Evolutionary conservation across 2,797 vertebrate genomes (phyloP).

Genomic region (Protonibea diacanthus): DNA sequence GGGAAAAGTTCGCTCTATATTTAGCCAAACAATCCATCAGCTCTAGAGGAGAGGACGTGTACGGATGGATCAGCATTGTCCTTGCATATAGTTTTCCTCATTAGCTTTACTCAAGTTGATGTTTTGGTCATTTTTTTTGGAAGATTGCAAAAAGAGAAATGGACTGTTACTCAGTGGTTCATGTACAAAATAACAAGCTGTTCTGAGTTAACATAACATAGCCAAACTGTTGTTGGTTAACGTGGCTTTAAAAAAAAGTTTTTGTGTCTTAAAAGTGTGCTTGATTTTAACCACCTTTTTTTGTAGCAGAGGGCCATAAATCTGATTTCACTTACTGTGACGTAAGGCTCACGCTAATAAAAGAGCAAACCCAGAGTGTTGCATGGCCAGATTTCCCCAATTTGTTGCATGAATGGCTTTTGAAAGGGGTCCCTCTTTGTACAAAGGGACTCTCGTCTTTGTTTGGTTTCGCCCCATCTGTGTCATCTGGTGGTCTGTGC

Average conservation of each 20-base stretch:
- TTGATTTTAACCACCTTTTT: constrained; percentile 62
- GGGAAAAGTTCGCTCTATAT: constrained; percentile 34
- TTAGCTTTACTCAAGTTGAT: constrained; percentile 27
- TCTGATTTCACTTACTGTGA: constrained; percentile 86
- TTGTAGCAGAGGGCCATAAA: constrained; percentile 79
- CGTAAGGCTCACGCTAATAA: constrained; percentile 83
- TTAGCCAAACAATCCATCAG: constrained; percentile 47
- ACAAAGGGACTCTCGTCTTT: constrained; percentile 93
- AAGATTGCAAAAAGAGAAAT: constrained; percentile 28
- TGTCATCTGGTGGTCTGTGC: constrained; percentile 97
- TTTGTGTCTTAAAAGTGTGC: constrained; percentile 43
- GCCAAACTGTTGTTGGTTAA: constrained; percentile 56
- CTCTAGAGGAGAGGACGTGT: constrained; percentile 17
- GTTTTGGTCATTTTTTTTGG: constrained; percentile 28
- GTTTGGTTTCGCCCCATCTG: constrained; percentile 96
- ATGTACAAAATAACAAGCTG: constrained; percentile 34
- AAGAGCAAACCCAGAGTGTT: constrained; percentile 87
- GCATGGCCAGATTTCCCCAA: constrained; percentile 89
- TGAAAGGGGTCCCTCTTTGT: constrained; percentile 89
- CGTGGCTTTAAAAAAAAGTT: constrained; percentile 39
- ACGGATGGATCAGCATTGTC: constrained; percentile 22
- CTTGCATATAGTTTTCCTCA: constrained; percentile 34
- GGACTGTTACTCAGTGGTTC: constrained; percentile 6
- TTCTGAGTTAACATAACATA: constrained; percentile 55
- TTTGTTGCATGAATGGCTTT: constrained; percentile 94